Percentiles rank a stretch among this genome's conserved stretches.
phyloP scores from a whole-genome alignment of 2,888 invertebrate genomes.

The Aspidapion aeneum region DNA sequence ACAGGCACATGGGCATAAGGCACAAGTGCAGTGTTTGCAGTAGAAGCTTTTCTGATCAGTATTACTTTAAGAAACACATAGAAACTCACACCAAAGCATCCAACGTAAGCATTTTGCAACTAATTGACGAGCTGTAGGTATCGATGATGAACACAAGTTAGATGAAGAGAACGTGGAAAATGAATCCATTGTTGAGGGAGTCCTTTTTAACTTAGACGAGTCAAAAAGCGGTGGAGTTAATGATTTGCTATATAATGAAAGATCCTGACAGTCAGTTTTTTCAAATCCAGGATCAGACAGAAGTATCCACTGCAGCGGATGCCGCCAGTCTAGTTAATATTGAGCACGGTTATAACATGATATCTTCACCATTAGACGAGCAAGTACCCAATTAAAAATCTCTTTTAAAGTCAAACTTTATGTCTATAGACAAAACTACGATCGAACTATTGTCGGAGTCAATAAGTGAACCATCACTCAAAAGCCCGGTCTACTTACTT shows the following conservation, averaged over 20 bases:
- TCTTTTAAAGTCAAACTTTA: constrained; percentile 13
- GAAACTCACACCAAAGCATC: constrained; percentile 41
- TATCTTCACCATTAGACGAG: constrained; percentile 28
- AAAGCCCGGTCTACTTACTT: constrained; percentile 19
- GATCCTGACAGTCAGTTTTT: constrained; percentile 33
- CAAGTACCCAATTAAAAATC: constrained; percentile 6
- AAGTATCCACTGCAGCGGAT: constrained; percentile 11
- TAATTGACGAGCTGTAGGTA: background rate
- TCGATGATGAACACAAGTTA: constrained; percentile 38
- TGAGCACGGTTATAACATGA: constrained; percentile 46
- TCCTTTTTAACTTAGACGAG: constrained; percentile 33
- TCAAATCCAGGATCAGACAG: constrained; percentile 35
- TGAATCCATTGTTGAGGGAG: constrained; percentile 28
- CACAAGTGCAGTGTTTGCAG: constrained; percentile 45
- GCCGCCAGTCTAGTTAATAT: constrained; percentile 39
- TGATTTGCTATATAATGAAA: constrained; percentile 43
- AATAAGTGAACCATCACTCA: background rate
- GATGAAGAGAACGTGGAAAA: constrained; percentile 24
- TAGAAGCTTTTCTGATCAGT: constrained; percentile 47
- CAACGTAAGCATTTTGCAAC: constrained; percentile 19
- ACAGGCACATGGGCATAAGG: constrained; percentile 47
- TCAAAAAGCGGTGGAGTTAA: constrained; percentile 28
- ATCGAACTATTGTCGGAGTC: constrained; percentile 17
- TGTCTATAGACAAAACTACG: constrained; percentile 23
- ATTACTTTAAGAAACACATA: constrained; percentile 46